Evolutionary conservation across 2,113 vertebrate genomes (phyloP).

Genomic region (Rana temporaria): DNA sequence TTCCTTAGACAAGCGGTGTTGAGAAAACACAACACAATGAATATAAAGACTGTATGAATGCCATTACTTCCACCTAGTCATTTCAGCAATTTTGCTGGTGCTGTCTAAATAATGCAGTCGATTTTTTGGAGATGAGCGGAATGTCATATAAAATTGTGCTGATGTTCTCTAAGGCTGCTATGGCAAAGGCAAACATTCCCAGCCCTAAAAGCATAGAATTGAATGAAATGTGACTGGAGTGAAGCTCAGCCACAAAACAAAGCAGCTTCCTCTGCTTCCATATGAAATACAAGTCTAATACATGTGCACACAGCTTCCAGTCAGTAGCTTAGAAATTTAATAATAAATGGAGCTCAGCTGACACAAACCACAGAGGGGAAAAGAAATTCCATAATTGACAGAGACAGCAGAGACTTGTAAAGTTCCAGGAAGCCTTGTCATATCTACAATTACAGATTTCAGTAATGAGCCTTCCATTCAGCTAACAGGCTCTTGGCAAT

Average conservation of each 20-base stretch:
- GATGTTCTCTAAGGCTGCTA: conserved; percentile 16
- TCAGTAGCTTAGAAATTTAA: conserved; percentile 24
- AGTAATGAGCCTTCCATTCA: conserved; percentile 41
- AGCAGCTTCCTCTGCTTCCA: neutral
- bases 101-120: neutral
- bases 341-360: conserved; percentile 14
- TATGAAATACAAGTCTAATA: conserved; percentile 2
- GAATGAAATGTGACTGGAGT: conserved; percentile 4
- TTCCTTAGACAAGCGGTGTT: conserved; percentile 27
- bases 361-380: conserved; percentile 12
- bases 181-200: conserved; percentile 22
- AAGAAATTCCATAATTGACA: conserved; percentile 37
- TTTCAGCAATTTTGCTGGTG: conserved; percentile 18
- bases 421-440: conserved; percentile 36
- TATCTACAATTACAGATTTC: conserved; percentile 46
- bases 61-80: neutral
- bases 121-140: conserved; percentile 1
- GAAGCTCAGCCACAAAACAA: conserved; percentile 14
- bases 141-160: neutral
- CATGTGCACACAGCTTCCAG: conserved; percentile 8
- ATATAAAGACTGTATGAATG: conserved; percentile 28
- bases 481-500: conserved; percentile 18
- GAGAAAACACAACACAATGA: conserved; percentile 14
- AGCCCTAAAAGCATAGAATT: neutral
- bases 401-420: conserved; percentile 45